Evolutionary conservation across 2,888 invertebrate species (phyloP), one percentile per base, ranked within the genome.

Genomic region (Pristionchus mayeri): DNA sequence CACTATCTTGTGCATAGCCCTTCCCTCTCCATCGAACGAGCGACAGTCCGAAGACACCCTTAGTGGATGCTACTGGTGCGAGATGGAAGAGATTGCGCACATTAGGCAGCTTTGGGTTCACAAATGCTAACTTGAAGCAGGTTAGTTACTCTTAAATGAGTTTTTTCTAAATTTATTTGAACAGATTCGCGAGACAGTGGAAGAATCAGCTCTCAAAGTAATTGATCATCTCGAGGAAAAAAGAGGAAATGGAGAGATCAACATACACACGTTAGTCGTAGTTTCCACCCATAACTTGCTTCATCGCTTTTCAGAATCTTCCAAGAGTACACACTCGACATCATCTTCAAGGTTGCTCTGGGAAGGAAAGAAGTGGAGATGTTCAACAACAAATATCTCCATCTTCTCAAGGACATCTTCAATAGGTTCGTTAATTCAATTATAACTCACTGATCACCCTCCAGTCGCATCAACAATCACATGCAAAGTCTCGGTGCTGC

Each of bases 81-180:
- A 90, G 94, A 30, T 95, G 95, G 95, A 94, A 94, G 89, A 92
- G 94, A n/a, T 93, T 94, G 18, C 90, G 95, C 44, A 91, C 93
- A 21, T 91, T 94, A 7, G 91, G 94, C 13, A 93, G 93, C 63
- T 94, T 94, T 0, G 93, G 93, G 3, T 94, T 95, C 88, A 93
- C 94, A 13, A 91, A 93, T 13, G 88, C 92, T 3, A 50, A 84
- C 44, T 50, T 89, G 76, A 88, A 86, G 63, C 60, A 86, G 63
- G 88, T 88, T n/a, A 75, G 13, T 37, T 34, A 6, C 63, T 44
- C 13, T n/a, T n/a, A n/a, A n/a, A n/a, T 9, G 44, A 44, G 44
- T 9, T 44, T 13, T 9, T 44, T 9, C 44, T 9, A 44, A 6
- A 44, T 9, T 9, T 9, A 44, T 44, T 44, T 13, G 44, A n/a